phyloP scores from a whole-genome alignment of 1,140 invertebrate species.

The Odontomachus brunneus region DNA sequence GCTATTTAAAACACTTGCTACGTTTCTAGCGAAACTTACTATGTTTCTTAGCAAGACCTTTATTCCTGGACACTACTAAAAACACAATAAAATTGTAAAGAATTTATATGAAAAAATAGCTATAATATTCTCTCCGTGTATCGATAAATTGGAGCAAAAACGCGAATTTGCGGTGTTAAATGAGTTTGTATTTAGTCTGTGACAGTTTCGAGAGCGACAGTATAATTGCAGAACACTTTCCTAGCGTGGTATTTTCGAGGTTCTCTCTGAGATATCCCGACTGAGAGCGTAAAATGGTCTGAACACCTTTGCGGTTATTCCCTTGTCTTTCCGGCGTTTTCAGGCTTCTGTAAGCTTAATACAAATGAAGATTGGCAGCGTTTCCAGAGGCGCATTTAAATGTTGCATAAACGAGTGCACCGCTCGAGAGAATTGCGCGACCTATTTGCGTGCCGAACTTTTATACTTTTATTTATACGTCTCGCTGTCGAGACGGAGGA shows the following conservation, averaged over 20 bases:
- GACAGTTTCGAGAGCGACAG: constrained; percentile 5
- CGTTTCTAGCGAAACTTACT: no score
- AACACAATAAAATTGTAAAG: no score
- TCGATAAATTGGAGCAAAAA: constrained; percentile 36
- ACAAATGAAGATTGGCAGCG: constrained; percentile 19
- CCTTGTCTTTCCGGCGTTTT: not conserved
- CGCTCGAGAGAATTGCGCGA: not conserved
- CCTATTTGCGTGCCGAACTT: constrained; percentile 8
- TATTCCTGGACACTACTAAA: no score
- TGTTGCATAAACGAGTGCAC: not conserved
- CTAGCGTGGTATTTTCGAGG: constrained; percentile 5
- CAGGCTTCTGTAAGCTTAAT: not conserved
- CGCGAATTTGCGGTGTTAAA: constrained; percentile 39
- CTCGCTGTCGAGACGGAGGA: no score
- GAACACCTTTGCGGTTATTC: not conserved
- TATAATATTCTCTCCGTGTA: no score
- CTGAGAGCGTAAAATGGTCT: not conserved
- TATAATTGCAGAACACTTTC: constrained; percentile 37
- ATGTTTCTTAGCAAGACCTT: no score
- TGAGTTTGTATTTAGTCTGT: constrained; percentile 17
- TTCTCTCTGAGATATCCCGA: not conserved
- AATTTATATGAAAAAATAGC: no score
- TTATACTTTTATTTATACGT: not conserved
- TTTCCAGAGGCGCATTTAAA: constrained; percentile 35
- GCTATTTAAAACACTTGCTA: no score